Conservation (phyloP, 2,888 invertebrate species). For the Caenorhabditis afra region DNA sequence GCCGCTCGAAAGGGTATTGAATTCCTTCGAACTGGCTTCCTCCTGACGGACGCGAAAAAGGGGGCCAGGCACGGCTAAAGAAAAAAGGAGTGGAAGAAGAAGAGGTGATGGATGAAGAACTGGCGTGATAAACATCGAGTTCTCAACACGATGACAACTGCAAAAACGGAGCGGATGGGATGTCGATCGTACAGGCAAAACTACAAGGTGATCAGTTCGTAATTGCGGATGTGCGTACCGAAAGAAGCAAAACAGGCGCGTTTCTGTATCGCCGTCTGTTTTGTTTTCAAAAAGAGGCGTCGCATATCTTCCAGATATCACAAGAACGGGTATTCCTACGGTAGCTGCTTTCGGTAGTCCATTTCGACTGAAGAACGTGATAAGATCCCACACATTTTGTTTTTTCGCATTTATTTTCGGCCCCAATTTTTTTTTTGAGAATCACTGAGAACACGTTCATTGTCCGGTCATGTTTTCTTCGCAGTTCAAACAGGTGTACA, state of each 20-base stretch:
- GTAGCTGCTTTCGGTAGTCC: too few species aligned
- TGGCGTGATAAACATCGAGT: constrained; percentile 51
- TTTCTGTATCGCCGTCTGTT: too few species aligned
- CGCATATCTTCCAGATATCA: too few species aligned
- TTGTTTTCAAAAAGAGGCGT: too few species aligned
- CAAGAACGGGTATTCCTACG: too few species aligned
- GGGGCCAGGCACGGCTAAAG: neutral
- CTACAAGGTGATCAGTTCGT: constrained; percentile 32
- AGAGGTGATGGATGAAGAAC: constrained; percentile 39
- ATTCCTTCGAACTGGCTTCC: constrained; percentile 29
- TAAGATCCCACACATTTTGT: too few species aligned
- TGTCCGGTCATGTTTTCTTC: neutral
- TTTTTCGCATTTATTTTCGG: too few species aligned
- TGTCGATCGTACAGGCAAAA: constrained; percentile 13
- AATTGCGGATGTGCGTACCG: neutral
- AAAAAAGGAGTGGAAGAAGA: too few species aligned
- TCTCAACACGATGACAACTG: constrained; percentile 13
- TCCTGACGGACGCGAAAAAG: constrained; percentile 1
- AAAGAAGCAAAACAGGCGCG: neutral
- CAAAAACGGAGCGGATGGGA: constrained; percentile 5
- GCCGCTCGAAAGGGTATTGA: constrained; percentile 1
- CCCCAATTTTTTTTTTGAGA: too few species aligned
- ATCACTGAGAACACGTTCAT: neutral
- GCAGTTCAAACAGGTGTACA: constrained; percentile 52
- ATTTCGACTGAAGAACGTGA: too few species aligned